Evolutionary conservation across 2,797 vertebrate genomes (phyloP).

Genomic region (Geotria australis): DNA sequence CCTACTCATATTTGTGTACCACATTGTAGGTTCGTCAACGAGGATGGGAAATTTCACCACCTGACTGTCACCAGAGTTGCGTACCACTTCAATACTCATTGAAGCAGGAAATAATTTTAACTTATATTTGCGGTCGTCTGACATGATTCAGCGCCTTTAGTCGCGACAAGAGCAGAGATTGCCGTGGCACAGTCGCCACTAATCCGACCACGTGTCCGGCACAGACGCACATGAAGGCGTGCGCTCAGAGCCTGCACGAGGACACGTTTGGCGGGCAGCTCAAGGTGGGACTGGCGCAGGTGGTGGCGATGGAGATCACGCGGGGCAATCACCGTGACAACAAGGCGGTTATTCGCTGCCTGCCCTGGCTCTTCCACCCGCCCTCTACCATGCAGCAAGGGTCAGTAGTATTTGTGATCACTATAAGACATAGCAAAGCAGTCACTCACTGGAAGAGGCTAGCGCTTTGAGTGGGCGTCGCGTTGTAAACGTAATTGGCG

Average conservation of each 20-base stretch:
- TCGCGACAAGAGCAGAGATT: too few species aligned
- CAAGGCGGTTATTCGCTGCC: slow-evolving; percentile 72
- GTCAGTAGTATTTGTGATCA: slow-evolving; percentile 9
- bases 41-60: too few species aligned
- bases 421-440: too few species aligned
- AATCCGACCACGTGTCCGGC: too few species aligned
- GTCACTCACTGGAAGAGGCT: too few species aligned
- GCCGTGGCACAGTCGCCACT: too few species aligned
- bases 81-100: slow-evolving; percentile 2
- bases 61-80: background rate
- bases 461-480: too few species aligned
- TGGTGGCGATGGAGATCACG: slow-evolving; percentile 94
- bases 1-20: too few species aligned
- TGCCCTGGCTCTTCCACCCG: slow-evolving; percentile 93
- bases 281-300: slow-evolving; percentile 83
- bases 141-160: too few species aligned
- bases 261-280: slow-evolving; percentile 93
- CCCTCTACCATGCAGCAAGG: slow-evolving; percentile 96
- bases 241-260: slow-evolving; percentile 82
- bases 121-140: too few species aligned
- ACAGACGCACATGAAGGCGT: slow-evolving; percentile 96
- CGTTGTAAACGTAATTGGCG: too few species aligned
- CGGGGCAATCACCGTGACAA: slow-evolving; percentile 92
- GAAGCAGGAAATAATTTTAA: slow-evolving; percentile 1
- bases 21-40: too few species aligned